Evolutionary conservation across 2,113 vertebrate genomes (phyloP).

Genomic region (Callionymus lyra): DNA sequence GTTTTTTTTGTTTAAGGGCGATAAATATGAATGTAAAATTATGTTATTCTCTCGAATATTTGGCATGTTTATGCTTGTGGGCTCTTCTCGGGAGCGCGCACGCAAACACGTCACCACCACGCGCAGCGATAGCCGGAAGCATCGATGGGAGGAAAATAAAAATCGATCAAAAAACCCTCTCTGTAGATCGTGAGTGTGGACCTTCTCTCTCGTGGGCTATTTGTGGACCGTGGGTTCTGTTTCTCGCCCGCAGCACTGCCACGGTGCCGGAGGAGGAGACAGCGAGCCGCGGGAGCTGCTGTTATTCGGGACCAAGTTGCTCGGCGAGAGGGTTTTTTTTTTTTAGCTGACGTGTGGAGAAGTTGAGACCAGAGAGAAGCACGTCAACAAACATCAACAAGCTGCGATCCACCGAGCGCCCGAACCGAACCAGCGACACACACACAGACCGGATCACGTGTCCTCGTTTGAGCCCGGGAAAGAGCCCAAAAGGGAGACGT

Average conservation of each 20-base stretch:
- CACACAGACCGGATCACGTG: slow-evolving; percentile 48
- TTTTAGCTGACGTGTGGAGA: slow-evolving; percentile 63
- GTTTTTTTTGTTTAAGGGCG: no score
- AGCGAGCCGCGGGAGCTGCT: slow-evolving; percentile 16
- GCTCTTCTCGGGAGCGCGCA: slow-evolving; percentile 42
- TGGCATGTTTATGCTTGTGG: not conserved
- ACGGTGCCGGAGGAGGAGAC: slow-evolving; percentile 19
- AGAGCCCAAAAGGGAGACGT: slow-evolving; percentile 33
- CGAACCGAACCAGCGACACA: slow-evolving; percentile 42
- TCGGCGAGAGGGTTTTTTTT: slow-evolving; percentile 43
- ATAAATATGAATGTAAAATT: not conserved
- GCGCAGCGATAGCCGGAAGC: slow-evolving; percentile 69
- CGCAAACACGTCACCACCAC: slow-evolving; percentile 41
- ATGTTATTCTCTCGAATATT: not conserved
- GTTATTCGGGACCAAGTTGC: slow-evolving; percentile 43
- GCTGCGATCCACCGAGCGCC: slow-evolving; percentile 50
- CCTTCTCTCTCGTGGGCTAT: slow-evolving; percentile 18
- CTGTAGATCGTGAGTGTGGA: slow-evolving; percentile 35
- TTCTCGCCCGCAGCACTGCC: slow-evolving; percentile 2
- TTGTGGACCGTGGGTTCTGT: slow-evolving; percentile 15
- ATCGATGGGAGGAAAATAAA: slow-evolving; percentile 63
- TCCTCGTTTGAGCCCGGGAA: slow-evolving; percentile 32
- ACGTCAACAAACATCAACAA: slow-evolving; percentile 69
- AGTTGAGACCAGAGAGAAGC: slow-evolving; percentile 52
- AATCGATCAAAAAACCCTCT: slow-evolving; percentile 56